These are phyloP conservation scores for Caenorhabditis wallacei DNA, from an alignment of 2,888 invertebrate species.

Conservation along the genomic window DNA sequence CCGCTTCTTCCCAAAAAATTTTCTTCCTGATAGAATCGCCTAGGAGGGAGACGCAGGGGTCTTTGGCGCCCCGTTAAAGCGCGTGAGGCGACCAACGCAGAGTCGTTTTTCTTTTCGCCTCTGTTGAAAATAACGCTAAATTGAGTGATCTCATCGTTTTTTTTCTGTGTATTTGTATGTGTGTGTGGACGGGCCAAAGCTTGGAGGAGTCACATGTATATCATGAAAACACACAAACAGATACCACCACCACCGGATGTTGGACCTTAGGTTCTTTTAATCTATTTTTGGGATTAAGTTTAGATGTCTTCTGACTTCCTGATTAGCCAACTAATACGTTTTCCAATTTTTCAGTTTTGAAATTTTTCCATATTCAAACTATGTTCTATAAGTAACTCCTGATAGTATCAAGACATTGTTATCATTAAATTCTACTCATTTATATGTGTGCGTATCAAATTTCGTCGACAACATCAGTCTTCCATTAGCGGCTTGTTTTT, in stretches of 20 bases:
- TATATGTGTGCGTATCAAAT: slow-evolving; percentile 47
- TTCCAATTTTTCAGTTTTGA: background rate
- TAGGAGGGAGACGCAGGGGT: slow-evolving; percentile 22
- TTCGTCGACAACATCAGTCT: slow-evolving; percentile 42
- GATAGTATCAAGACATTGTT: slow-evolving; percentile 14
- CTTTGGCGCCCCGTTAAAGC: slow-evolving; percentile 26
- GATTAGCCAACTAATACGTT: background rate
- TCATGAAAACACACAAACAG: slow-evolving; percentile 54
- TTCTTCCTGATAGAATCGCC: background rate
- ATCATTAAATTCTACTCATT: slow-evolving; percentile 27
- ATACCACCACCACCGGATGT: slow-evolving; percentile 34
- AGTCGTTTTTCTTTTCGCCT: slow-evolving; percentile 18
- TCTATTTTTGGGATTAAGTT: background rate
- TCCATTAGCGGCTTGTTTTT: slow-evolving; percentile 36
- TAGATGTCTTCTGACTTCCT: background rate
- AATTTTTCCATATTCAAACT: background rate
- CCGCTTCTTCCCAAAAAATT: slow-evolving; percentile 1
- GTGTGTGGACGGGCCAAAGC: slow-evolving; percentile 33
- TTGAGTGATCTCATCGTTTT: slow-evolving; percentile 30
- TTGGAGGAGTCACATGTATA: slow-evolving; percentile 63
- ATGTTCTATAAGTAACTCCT: slow-evolving; percentile 14
- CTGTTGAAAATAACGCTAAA: slow-evolving; percentile 44
- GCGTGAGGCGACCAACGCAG: slow-evolving; percentile 42
- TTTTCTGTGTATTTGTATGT: slow-evolving; percentile 26
- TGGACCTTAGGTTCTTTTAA: slow-evolving; percentile 1